phyloP scores from a whole-genome alignment of 2,113 vertebrate genomes.

The Varanus salvator region DNA sequence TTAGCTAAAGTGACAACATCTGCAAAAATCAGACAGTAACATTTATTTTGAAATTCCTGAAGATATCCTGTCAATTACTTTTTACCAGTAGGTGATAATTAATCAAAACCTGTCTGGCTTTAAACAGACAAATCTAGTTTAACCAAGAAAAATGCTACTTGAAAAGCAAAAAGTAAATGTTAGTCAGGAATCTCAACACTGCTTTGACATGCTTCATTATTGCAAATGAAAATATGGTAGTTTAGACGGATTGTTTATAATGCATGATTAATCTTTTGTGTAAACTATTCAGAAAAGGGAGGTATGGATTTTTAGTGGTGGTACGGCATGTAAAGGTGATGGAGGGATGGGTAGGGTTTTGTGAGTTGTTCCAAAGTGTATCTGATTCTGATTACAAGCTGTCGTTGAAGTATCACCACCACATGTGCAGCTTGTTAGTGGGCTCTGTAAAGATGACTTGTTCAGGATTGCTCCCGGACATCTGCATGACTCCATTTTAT shows the following conservation, averaged over 20 bases:
- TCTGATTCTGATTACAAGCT: slow-evolving; percentile 18
- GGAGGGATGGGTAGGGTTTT: not conserved
- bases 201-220: slow-evolving; percentile 27
- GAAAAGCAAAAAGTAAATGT: slow-evolving; percentile 26
- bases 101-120: slow-evolving; percentile 64
- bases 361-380: not conserved
- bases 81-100: slow-evolving; percentile 70
- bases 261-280: not conserved
- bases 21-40: slow-evolving; percentile 66
- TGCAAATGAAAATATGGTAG: slow-evolving; percentile 3
- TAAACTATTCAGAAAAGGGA: slow-evolving; percentile 8
- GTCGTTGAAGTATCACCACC: not conserved
- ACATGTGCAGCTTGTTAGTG: slow-evolving; percentile 5
- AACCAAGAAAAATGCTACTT: slow-evolving; percentile 53
- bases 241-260: not conserved
- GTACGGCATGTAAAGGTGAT: not conserved
- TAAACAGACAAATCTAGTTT: slow-evolving; percentile 62
- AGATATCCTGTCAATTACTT: slow-evolving; percentile 67
- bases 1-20: slow-evolving; percentile 64
- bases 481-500: not conserved
- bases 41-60: slow-evolving; percentile 72
- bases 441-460: slow-evolving; percentile 6
- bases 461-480: not conserved
- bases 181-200: slow-evolving; percentile 27
- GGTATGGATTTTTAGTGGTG: not conserved